phyloP scores from a whole-genome alignment of 2,113 vertebrate genomes.

The Etheostoma spectabile region DNA sequence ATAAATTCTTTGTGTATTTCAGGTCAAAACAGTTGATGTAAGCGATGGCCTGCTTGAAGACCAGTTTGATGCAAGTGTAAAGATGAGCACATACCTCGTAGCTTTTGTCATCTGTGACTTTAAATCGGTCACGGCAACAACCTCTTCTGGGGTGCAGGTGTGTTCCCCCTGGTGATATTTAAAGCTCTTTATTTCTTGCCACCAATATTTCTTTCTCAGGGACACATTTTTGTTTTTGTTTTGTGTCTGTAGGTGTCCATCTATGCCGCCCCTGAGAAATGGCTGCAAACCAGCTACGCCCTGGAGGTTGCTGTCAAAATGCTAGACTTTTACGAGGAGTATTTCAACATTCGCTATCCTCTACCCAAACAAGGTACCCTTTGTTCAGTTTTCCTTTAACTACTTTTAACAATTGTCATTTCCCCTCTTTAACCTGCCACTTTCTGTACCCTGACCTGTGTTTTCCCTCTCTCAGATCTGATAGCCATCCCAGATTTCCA shows the following conservation, averaged over 20 bases:
- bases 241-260: constrained; percentile 79
- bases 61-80: constrained; percentile 81
- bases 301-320: constrained; percentile 85
- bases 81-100: constrained; percentile 85
- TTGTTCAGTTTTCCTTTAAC: background rate
- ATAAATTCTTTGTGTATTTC: constrained; percentile 7
- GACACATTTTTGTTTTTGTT: constrained; percentile 1
- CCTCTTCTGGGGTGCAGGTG: constrained; percentile 84
- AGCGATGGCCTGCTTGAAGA: constrained; percentile 77
- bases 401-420: background rate
- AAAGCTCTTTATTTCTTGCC: background rate
- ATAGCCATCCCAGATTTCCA: constrained; percentile 84
- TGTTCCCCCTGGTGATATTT: background rate
- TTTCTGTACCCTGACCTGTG: background rate
- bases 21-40: constrained; percentile 79
- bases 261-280: constrained; percentile 83
- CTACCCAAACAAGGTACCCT: constrained; percentile 84
- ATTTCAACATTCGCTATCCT: constrained; percentile 85
- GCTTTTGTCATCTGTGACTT: constrained; percentile 86
- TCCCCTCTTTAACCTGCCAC: background rate
- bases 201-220: background rate
- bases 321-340: constrained; percentile 86
- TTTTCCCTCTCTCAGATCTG: constrained; percentile 73
- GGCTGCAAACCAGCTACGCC: constrained; percentile 83
- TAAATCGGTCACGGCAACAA: constrained; percentile 78